Conservation (phyloP, 2,888 invertebrate species). For the Cheiracanthium punctorium region DNA sequence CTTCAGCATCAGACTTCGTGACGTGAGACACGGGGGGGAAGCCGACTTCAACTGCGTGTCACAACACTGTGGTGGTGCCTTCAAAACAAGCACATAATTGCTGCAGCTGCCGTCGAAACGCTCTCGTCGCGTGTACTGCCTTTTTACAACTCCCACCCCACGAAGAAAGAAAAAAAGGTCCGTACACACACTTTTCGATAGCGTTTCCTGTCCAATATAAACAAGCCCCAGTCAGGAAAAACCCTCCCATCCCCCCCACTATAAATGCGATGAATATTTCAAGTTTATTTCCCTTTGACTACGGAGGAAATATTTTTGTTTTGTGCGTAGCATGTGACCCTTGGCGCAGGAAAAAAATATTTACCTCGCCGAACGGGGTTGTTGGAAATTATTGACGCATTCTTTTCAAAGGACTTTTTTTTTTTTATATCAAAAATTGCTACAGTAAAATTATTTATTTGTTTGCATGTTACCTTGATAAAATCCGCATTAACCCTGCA, state of each 20-base stretch:
- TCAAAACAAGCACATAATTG: constrained; percentile 62
- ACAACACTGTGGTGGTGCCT: constrained; percentile 28
- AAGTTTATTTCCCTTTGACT: not conserved
- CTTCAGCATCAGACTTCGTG: too few relatives aligned
- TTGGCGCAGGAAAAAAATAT: not conserved
- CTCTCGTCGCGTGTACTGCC: constrained; percentile 32
- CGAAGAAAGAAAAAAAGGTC: constrained; percentile 14
- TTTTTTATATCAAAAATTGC: too few relatives aligned
- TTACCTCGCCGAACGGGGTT: too few relatives aligned
- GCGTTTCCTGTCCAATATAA: constrained; percentile 49
- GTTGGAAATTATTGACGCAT: too few relatives aligned
- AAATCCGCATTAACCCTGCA: too few relatives aligned
- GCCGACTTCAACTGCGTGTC: not conserved
- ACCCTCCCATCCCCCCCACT: not conserved
- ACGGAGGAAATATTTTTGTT: not conserved
- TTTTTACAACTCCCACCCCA: constrained; percentile 20
- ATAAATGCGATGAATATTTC: not conserved
- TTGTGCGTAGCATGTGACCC: not conserved
- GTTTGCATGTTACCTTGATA: too few relatives aligned
- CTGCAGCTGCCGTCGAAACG: constrained; percentile 54
- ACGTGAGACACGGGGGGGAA: not conserved
- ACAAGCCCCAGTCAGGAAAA: not conserved
- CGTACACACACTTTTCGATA: constrained; percentile 18
- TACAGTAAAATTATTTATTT: too few relatives aligned
- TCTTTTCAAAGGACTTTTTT: too few relatives aligned